Percentiles rank a stretch among this genome's conserved stretches.
These are phyloP conservation scores for Magallana angulata DNA, from an alignment of 1,140 invertebrate species.

Conservation along the genomic window DNA sequence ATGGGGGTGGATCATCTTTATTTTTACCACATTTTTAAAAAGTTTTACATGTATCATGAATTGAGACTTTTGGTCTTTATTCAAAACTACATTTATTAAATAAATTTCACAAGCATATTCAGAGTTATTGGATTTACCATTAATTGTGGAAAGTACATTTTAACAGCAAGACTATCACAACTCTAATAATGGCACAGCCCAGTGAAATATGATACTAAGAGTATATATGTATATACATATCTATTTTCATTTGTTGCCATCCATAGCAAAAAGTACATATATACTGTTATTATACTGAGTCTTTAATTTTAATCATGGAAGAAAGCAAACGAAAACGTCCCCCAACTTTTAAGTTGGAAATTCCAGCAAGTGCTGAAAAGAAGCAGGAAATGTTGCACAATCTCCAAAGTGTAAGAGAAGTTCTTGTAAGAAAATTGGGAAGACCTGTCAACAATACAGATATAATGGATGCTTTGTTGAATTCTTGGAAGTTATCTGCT, in stretches of 20 bases:
- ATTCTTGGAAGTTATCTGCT: neutral
- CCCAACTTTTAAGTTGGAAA: neutral
- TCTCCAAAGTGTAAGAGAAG: neutral
- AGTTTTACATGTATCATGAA: neutral
- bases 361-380: neutral
- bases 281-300: neutral
- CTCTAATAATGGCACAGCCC: neutral
- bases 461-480: neutral
- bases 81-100: neutral
- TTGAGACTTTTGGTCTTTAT: neutral
- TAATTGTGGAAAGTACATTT: neutral
- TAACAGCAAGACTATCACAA: neutral
- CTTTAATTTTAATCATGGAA: neutral
- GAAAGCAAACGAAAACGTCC: neutral
- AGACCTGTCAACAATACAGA: conserved; percentile 15
- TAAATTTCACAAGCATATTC: neutral
- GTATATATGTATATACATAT: neutral
- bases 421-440: conserved; percentile 4
- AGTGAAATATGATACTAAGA: neutral
- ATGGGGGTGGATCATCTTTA: no score
- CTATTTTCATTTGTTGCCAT: no score
- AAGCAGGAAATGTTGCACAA: neutral
- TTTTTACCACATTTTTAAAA: no score
- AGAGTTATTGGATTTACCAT: neutral
- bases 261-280: neutral